Conservation (phyloP, 2,113 vertebrate species). For the Chlamydotis undulata region DNA sequence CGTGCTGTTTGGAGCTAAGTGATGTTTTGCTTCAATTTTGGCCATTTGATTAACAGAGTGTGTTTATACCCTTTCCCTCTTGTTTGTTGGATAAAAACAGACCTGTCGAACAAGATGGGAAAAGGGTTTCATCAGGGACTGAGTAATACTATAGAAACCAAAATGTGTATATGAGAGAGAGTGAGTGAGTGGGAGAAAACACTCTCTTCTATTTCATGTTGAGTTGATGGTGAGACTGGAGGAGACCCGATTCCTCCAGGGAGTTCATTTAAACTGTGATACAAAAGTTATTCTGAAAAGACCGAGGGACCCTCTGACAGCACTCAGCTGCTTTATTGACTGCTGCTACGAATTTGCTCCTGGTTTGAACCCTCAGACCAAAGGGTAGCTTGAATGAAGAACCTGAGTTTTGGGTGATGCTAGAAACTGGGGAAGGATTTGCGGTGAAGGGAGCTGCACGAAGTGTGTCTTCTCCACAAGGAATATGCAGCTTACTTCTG, state of each 20-base stretch:
- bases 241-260: background rate
- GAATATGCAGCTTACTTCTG: background rate
- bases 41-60: background rate
- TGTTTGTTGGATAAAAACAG: background rate
- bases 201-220: background rate
- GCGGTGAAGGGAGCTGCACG: background rate
- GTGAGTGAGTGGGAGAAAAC: background rate
- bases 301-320: background rate
- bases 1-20: background rate
- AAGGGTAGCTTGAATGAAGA: background rate
- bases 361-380: background rate
- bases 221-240: background rate
- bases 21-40: background rate
- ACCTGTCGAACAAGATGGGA: background rate
- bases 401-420: background rate
- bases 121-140: background rate
- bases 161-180: background rate
- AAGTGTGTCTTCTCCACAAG: background rate
- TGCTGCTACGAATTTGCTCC: background rate
- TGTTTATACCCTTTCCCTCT: background rate
- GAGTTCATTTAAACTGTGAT: conserved; percentile 3
- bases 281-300: background rate
- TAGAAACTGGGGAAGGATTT: background rate
- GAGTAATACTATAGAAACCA: background rate
- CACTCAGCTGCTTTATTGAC: conserved; percentile 15